Conservation (phyloP, 2,888 invertebrate species). For the Stenchaetothrips biformis region DNA sequence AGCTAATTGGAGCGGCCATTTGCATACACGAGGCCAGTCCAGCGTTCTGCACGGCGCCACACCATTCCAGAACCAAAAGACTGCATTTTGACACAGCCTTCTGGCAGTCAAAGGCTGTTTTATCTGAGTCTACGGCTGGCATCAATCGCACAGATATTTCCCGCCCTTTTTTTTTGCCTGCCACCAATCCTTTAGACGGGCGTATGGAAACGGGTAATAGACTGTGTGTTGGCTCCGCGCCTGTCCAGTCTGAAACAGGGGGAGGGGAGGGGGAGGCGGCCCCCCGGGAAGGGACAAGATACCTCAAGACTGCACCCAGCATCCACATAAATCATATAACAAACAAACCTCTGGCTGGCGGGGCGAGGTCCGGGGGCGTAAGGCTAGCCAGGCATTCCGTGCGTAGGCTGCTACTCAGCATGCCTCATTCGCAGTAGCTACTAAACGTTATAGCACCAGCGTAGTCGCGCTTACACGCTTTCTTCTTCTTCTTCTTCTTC, state of each 20-base stretch:
- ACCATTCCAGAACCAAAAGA: not conserved
- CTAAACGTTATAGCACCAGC: too few relatives aligned
- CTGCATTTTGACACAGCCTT: too few relatives aligned
- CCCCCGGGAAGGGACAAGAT: conserved; percentile 32
- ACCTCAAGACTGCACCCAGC: conserved; percentile 38
- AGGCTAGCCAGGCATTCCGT: not conserved
- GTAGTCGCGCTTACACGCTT: too few relatives aligned
- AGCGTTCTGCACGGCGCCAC: not conserved
- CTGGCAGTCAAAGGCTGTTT: too few relatives aligned
- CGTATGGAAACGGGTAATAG: not conserved
- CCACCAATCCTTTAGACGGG: not conserved
- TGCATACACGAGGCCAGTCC: not conserved
- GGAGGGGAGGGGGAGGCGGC: conserved; percentile 26
- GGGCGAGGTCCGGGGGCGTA: not conserved
- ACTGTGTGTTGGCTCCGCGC: not conserved
- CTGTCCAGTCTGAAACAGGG: not conserved
- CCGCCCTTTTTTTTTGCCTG: not conserved
- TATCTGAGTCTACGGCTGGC: not conserved
- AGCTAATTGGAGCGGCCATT: not conserved
- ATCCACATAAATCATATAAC: not conserved
- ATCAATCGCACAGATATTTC: not conserved
- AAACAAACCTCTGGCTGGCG: not conserved
- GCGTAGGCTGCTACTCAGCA: not conserved
- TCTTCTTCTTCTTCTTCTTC: too few relatives aligned
- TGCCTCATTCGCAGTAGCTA: not conserved